These are phyloP conservation scores for Gonocerus acuteangulatus DNA, from an alignment of 2,888 invertebrate species.

Conservation along the genomic window DNA sequence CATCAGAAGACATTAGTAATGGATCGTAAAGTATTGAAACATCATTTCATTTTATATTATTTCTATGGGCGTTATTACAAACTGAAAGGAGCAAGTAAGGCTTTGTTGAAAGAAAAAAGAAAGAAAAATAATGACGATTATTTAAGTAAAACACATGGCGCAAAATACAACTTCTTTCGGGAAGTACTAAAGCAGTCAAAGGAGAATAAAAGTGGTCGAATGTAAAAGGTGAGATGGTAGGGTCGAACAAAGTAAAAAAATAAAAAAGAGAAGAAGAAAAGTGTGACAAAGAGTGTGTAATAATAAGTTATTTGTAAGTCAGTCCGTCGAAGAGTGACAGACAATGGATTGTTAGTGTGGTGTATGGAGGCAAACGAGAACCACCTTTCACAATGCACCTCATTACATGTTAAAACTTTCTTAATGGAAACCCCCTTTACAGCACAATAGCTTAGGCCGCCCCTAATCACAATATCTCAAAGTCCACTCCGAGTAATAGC, in stretches of 20 bases:
- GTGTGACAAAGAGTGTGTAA: conserved; percentile 19
- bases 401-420: conserved; percentile 19
- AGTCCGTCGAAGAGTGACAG: conserved; percentile 1
- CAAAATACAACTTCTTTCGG: no score
- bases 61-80: no score
- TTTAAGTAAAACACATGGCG: no score
- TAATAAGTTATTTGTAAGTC: conserved; percentile 27
- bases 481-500: conserved; percentile 4
- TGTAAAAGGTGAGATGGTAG: no score
- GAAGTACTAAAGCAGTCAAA: no score
- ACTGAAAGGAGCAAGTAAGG: no score
- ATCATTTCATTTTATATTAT: no score
- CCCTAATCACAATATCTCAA: conserved; percentile 16
- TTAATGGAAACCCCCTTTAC: conserved; percentile 8
- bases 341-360: conserved; percentile 25
- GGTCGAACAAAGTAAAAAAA: conserved; percentile 6
- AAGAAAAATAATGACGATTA: no score
- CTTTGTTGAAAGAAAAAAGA: no score
- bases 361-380: conserved; percentile 21
- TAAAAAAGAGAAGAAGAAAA: neutral
- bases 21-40: no score
- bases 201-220: no score
- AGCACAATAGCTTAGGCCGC: conserved; percentile 6
- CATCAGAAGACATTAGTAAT: no score
- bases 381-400: conserved; percentile 6